A percentile compares a stretch with the other conserved stretches of the same genome.
Conservation (phyloP, 2,888 invertebrate genomes). For the Hypomecis atomaria region DNA sequence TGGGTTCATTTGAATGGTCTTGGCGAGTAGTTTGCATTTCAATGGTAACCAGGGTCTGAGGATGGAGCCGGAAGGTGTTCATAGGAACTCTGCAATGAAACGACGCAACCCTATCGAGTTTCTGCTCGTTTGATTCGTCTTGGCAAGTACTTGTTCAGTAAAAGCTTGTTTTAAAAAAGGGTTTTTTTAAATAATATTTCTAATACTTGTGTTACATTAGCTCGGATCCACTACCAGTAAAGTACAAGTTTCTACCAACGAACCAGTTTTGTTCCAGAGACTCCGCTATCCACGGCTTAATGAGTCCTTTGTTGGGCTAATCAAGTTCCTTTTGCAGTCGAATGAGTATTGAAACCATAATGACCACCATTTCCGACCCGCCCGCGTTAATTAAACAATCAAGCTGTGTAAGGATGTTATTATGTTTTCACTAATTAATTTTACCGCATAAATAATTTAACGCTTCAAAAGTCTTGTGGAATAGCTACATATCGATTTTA, state of each 20-base stretch:
- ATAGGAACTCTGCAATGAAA: too few relatives aligned
- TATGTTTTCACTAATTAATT: conserved; percentile 19
- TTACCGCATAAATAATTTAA: conserved; percentile 9
- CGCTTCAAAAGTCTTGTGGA: background rate
- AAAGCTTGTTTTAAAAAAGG: too few relatives aligned
- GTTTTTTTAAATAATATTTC: too few relatives aligned
- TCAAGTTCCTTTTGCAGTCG: conserved; percentile 10
- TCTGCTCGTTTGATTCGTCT: too few relatives aligned
- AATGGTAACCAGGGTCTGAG: too few relatives aligned
- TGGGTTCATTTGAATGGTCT: too few relatives aligned
- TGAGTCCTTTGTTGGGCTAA: conserved; percentile 12
- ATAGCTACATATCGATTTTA: background rate
- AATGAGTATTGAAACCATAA: conserved; percentile 16
- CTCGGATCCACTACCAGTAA: too few relatives aligned
- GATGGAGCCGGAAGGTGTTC: too few relatives aligned
- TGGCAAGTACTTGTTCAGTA: too few relatives aligned
- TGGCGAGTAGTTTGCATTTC: too few relatives aligned
- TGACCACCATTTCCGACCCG: conserved; percentile 14
- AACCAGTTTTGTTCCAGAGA: background rate
- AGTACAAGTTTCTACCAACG: background rate
- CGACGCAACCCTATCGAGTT: too few relatives aligned
- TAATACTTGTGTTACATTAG: too few relatives aligned
- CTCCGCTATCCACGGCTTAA: background rate
- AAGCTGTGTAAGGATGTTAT: conserved; percentile 13
- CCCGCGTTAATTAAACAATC: conserved; percentile 25